A percentile compares a stretch with the other conserved stretches of the same genome.
phyloP scores from a whole-genome alignment of 2,797 vertebrate genomes.

The Darevskia nairensis region DNA sequence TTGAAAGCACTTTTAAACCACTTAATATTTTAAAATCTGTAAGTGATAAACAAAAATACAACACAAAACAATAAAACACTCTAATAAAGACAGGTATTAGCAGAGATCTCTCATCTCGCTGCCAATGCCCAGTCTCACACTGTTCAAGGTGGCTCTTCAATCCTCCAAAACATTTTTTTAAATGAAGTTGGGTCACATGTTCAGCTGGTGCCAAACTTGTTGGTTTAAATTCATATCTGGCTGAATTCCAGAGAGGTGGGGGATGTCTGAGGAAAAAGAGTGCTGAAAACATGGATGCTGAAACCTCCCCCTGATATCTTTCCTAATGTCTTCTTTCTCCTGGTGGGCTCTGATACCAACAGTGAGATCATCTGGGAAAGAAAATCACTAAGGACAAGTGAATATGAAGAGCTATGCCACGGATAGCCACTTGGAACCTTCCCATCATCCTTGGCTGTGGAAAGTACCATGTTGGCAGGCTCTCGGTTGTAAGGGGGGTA shows the following conservation, averaged over 20 bases:
- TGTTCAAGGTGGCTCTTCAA: too few species aligned
- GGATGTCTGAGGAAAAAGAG: not conserved
- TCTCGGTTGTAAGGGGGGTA: too few species aligned
- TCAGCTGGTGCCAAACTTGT: not conserved
- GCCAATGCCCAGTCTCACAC: too few species aligned
- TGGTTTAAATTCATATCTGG: not conserved
- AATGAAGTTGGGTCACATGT: not conserved
- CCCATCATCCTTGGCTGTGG: too few species aligned
- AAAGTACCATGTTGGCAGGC: too few species aligned
- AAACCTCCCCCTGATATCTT: not conserved
- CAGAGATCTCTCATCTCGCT: too few species aligned
- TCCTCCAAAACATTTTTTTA: too few species aligned
- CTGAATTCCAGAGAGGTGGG: not conserved
- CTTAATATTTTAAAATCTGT: not conserved
- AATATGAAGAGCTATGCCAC: not conserved
- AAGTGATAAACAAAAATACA: not conserved
- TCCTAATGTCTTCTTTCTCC: not conserved
- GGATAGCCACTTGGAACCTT: too few species aligned
- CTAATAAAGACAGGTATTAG: too few species aligned
- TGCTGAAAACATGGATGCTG: not conserved
- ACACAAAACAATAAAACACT: too few species aligned
- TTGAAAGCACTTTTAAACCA: not conserved
- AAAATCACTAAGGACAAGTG: not conserved
- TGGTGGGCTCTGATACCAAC: not conserved
- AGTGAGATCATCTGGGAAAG: not conserved